These are phyloP conservation scores for Vesta saturnalis DNA, from an alignment of 2,888 invertebrate species.

Conservation along the genomic window DNA sequence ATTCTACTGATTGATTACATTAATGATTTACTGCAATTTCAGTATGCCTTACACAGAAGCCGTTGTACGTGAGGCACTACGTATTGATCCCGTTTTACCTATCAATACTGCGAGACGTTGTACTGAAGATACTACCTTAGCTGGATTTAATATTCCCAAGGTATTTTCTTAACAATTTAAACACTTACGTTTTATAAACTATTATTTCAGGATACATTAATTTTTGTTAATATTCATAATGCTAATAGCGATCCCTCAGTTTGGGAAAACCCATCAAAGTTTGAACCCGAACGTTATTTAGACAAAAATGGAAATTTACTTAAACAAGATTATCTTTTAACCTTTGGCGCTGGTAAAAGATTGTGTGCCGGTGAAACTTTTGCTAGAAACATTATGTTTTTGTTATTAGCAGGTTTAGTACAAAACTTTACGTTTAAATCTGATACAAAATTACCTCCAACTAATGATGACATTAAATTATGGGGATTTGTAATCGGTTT, in stretches of 20 bases:
- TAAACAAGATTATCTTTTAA: conserved; percentile 69
- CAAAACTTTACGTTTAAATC: conserved; percentile 66
- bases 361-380: conserved; percentile 78
- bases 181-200: conserved; percentile 6
- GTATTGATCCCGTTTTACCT: conserved; percentile 58
- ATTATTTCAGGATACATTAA: conserved; percentile 40
- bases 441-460: conserved; percentile 19
- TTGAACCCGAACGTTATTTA: conserved; percentile 74
- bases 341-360: no score
- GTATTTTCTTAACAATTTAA: conserved; percentile 58
- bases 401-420: conserved; percentile 68
- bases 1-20: no score
- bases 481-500: conserved; percentile 10
- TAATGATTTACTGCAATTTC: no score
- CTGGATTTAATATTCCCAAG: conserved; percentile 78
- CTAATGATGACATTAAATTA: neutral
- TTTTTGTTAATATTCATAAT: conserved; percentile 60
- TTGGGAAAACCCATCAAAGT: conserved; percentile 74
- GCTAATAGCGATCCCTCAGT: conserved; percentile 66
- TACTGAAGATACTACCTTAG: conserved; percentile 71
- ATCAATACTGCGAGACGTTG: conserved; percentile 65
- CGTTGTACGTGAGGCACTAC: conserved; percentile 57
- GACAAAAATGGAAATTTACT: conserved; percentile 66
- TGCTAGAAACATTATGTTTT: conserved; percentile 73
- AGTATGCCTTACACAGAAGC: conserved; percentile 62